These are phyloP conservation scores for Cyclura pinguis DNA, from an alignment of 2,797 vertebrate species.

Conservation along the genomic window DNA sequence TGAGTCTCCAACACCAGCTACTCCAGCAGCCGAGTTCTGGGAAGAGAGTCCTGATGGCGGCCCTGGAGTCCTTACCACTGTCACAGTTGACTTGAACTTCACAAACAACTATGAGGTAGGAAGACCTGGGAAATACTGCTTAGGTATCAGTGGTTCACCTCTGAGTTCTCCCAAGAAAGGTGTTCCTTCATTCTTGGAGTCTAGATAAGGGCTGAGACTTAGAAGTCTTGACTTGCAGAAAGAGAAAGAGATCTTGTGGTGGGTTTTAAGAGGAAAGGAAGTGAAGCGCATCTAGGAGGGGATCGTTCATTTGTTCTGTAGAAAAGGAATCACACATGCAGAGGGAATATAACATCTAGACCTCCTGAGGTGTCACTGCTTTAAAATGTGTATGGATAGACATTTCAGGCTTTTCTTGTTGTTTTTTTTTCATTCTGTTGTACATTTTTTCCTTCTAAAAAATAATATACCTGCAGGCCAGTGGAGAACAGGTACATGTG, in stretches of 20 bases:
- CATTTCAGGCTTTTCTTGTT: not conserved
- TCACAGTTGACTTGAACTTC: slow-evolving; percentile 27
- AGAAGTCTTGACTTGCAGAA: not conserved
- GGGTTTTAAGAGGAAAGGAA: not conserved
- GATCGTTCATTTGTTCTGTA: not conserved
- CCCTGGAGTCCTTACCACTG: not conserved
- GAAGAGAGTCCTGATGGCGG: not conserved
- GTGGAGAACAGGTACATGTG: not conserved
- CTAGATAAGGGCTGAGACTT: not conserved
- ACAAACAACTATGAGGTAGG: slow-evolving; percentile 36
- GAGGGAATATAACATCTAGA: not conserved
- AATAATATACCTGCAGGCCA: not conserved
- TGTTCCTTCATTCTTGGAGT: not conserved
- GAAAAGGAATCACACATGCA: not conserved
- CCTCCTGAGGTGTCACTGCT: no score
- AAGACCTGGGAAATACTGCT: not conserved
- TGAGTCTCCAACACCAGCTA: slow-evolving; percentile 2
- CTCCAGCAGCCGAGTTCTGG: slow-evolving; percentile 4
- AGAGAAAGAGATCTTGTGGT: not conserved
- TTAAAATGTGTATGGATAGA: not conserved
- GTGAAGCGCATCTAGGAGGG: not conserved
- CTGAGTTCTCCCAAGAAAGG: not conserved
- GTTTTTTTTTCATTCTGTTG: not conserved
- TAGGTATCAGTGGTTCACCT: not conserved
- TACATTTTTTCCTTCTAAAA: not conserved